Conservation (phyloP, 2,888 invertebrate genomes). For the Herminia tarsipennalis region DNA sequence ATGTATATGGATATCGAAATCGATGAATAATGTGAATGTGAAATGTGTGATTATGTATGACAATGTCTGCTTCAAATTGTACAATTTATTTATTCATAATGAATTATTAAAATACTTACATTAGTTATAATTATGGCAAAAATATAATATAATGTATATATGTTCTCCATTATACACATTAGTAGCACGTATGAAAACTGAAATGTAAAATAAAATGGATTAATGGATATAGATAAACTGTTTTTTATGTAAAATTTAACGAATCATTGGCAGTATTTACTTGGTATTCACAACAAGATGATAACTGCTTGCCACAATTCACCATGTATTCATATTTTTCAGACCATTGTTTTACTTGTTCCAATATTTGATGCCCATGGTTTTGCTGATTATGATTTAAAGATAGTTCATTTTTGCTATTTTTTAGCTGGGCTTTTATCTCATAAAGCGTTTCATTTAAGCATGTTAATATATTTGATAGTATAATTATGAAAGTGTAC, state of each 20-base stretch:
- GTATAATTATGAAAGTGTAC: no score
- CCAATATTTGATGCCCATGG: background rate
- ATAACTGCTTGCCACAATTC: background rate
- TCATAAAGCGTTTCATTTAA: no score
- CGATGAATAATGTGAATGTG: no score
- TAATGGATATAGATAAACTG: no score
- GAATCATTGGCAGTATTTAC: slow-evolving; percentile 4
- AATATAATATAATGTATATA: background rate
- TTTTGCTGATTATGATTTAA: background rate
- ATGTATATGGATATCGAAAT: no score
- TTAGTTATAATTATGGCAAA: background rate
- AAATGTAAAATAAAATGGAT: no score
- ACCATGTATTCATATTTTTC: background rate
- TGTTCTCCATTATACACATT: background rate
- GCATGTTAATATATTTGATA: no score
- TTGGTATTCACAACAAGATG: slow-evolving; percentile 2
- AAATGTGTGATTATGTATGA: no score
- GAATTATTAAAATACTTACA: background rate
- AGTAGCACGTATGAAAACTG: background rate
- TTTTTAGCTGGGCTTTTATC: background rate
- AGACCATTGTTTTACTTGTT: background rate
- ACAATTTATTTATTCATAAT: no score
- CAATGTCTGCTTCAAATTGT: no score
- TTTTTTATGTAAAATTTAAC: no score
- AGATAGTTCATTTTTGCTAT: background rate